A percentile compares a stretch with the other conserved stretches of the same genome.
These are phyloP conservation scores for Cynaeus angustus DNA, from an alignment of 2,888 invertebrate genomes.

Conservation along the genomic window DNA sequence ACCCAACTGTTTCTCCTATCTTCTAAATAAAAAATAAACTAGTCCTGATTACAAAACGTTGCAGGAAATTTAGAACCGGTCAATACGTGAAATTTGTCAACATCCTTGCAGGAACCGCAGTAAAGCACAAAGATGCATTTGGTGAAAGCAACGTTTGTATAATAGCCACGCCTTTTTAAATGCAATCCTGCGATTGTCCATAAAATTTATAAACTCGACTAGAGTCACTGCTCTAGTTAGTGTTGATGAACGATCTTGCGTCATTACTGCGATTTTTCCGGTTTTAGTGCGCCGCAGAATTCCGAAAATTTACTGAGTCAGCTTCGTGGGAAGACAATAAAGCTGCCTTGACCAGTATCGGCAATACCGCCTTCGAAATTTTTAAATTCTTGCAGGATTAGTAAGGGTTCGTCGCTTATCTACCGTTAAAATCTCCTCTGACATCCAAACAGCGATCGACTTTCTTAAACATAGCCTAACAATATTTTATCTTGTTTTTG, in stretches of 20 bases:
- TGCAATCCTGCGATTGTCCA: constrained; percentile 22
- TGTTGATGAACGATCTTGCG: constrained; percentile 26
- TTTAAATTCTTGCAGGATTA: neutral
- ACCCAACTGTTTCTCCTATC: constrained; percentile 18
- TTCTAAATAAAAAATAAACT: constrained; percentile 1
- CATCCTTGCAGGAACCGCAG: constrained; percentile 7
- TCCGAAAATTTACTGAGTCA: constrained; percentile 1
- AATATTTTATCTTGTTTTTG: no score
- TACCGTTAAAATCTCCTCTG: no score
- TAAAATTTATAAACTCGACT: constrained; percentile 32
- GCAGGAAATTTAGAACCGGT: constrained; percentile 7
- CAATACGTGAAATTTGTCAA: constrained; percentile 1
- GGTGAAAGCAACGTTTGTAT: constrained; percentile 34
- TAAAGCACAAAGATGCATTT: constrained; percentile 27
- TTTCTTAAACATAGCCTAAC: no score
- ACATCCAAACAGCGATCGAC: no score
- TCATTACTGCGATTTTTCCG: neutral
- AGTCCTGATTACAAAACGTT: constrained; percentile 29
- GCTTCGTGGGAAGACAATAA: constrained; percentile 7
- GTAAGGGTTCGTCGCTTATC: no score
- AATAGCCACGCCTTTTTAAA: constrained; percentile 25
- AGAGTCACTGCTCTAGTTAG: constrained; percentile 16
- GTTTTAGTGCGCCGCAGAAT: neutral
- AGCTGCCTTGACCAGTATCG: neutral
- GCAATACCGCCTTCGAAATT: neutral